A percentile compares a stretch with the other conserved stretches of the same genome.
phyloP scores from a whole-genome alignment of 2,888 invertebrate genomes.

The Drosophila austrosaltans region DNA sequence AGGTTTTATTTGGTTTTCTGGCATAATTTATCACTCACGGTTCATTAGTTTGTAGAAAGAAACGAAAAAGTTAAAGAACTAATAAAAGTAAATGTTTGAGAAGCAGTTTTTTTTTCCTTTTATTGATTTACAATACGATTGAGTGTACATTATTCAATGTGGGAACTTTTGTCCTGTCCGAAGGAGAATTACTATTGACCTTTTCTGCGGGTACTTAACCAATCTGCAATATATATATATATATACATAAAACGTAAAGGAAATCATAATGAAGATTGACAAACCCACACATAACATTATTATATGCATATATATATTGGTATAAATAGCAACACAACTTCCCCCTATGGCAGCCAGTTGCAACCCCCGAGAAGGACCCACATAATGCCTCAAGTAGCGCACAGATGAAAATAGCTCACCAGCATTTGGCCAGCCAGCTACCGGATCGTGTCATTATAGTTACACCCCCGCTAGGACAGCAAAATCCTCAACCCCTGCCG shows the following conservation, averaged over 20 bases:
- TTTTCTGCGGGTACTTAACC: conserved; percentile 58
- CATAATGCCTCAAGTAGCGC: conserved; percentile 56
- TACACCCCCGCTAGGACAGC: conserved; percentile 34
- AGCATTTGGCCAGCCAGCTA: conserved; percentile 49
- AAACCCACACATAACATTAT: conserved; percentile 35
- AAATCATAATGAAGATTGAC: conserved; percentile 69
- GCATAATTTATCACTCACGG: conserved; percentile 56
- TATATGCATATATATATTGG: conserved; percentile 7
- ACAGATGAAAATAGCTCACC: conserved; percentile 45
- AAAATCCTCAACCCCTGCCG: conserved; percentile 9
- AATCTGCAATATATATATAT: conserved; percentile 19
- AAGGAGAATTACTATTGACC: conserved; percentile 35
- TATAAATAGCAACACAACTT: conserved; percentile 55
- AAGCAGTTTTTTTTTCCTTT: conserved; percentile 5
- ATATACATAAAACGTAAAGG: conserved; percentile 29
- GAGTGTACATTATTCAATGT: conserved; percentile 33
- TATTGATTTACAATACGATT: conserved; percentile 41
- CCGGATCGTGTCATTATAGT: conserved; percentile 22
- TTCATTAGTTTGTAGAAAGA: conserved; percentile 46
- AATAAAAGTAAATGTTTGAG: conserved; percentile 21
- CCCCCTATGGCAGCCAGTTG: conserved; percentile 34
- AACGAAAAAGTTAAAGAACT: conserved; percentile 39
- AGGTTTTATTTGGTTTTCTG: conserved; percentile 10
- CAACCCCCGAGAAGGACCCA: conserved; percentile 54
- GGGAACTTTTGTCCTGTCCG: conserved; percentile 65